These are phyloP conservation scores for Manis javanica DNA, from an alignment of 2,797 vertebrate species.

Conservation along the genomic window DNA sequence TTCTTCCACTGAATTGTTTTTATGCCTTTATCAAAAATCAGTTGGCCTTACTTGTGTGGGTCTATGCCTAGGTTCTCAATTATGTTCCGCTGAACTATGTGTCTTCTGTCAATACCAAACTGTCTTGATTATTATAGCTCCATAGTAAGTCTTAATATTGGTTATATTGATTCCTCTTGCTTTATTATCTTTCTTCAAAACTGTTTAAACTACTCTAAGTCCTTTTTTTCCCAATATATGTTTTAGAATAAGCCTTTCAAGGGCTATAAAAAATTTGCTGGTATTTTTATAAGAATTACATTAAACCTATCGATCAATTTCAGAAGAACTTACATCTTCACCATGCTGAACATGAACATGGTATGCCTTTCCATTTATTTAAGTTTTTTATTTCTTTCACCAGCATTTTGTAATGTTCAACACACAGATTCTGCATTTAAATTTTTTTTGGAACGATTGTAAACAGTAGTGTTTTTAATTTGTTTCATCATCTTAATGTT, in stretches of 20 bases:
- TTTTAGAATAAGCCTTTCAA: background rate
- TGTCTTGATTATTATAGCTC: background rate
- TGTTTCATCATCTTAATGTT: background rate
- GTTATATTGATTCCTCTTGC: background rate
- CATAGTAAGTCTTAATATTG: background rate
- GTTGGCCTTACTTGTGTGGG: background rate
- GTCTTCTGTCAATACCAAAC: background rate
- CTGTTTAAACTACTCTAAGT: background rate
- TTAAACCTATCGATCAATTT: background rate
- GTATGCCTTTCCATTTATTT: background rate
- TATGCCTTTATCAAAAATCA: background rate
- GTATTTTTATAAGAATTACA: background rate
- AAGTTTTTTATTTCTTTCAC: background rate
- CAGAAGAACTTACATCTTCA: background rate
- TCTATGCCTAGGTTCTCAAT: background rate
- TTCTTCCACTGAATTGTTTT: background rate
- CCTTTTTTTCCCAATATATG: background rate
- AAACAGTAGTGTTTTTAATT: constrained; percentile 7
- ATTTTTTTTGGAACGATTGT: background rate
- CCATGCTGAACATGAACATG: background rate
- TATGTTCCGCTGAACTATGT: background rate
- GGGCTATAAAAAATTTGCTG: background rate
- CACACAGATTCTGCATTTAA: background rate
- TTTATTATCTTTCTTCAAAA: background rate
- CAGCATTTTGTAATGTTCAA: background rate